A percentile compares a stretch with the other conserved stretches of the same genome.
Conservation (phyloP, 1,140 invertebrate genomes). For the Drosophila baimaii region DNA sequence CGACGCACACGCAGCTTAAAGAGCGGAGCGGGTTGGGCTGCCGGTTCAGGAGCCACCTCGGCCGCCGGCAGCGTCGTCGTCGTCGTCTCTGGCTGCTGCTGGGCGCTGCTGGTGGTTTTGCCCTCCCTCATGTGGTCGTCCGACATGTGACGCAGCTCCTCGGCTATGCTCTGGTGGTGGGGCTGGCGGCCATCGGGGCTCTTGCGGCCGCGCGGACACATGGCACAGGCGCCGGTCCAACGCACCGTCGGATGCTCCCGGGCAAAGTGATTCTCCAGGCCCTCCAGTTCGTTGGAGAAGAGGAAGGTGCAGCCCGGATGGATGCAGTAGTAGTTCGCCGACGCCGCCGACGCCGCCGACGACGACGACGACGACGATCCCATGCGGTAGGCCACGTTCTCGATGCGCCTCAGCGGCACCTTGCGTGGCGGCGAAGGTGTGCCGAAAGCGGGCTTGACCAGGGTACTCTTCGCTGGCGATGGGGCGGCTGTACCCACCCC, state of each 20-base stretch:
- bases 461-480: no score
- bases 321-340: conserved; percentile 54
- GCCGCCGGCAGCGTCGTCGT: no score
- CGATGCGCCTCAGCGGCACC: conserved; percentile 17
- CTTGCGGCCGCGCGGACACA: conserved; percentile 23
- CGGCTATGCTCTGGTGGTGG: not conserved
- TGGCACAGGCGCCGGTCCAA: conserved; percentile 63
- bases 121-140: conserved; percentile 23
- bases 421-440: not conserved
- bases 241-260: conserved; percentile 48
- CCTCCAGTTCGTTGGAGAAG: conserved; percentile 64
- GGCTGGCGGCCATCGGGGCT: no score
- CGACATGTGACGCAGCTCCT: conserved; percentile 52
- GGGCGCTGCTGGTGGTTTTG: no score
- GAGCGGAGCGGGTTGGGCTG: not conserved
- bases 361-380: not conserved
- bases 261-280: conserved; percentile 60
- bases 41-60: not conserved
- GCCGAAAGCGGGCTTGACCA: no score
- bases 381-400: conserved; percentile 58
- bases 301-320: conserved; percentile 52
- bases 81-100: not conserved
- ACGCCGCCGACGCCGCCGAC: not conserved
- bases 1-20: conserved; percentile 65
- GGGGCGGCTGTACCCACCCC: no score